Percentiles rank a stretch among this genome's conserved stretches.
phyloP scores from a whole-genome alignment of 2,113 vertebrate species.

The Ophiodon elongatus region DNA sequence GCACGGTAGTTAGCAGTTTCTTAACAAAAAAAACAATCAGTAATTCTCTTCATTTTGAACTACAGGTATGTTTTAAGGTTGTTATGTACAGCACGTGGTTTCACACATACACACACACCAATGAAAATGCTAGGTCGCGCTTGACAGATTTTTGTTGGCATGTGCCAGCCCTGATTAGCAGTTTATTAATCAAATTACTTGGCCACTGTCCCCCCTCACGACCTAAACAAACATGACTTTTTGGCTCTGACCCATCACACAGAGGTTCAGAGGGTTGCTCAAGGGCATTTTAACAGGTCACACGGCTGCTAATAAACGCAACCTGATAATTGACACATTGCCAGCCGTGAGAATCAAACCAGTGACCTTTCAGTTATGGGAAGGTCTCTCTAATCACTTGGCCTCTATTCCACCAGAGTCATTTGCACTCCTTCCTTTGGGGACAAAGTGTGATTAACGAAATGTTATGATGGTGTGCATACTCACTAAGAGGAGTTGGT shows the following conservation, averaged over 20 bases:
- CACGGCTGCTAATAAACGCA: slow-evolving; percentile 68
- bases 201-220: neutral
- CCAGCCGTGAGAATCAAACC: slow-evolving; percentile 48
- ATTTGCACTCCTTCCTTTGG: slow-evolving; percentile 27
- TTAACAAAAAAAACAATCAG: too few relatives aligned
- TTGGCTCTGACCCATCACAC: slow-evolving; percentile 46
- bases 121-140: neutral
- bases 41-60: too few relatives aligned
- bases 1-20: too few relatives aligned
- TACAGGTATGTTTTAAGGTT: too few relatives aligned
- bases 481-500: neutral
- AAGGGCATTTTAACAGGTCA: slow-evolving; percentile 65
- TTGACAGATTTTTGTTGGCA: neutral
- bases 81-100: neutral
- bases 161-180: neutral
- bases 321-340: slow-evolving; percentile 64
- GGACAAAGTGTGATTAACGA: slow-evolving; percentile 22
- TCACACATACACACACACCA: neutral
- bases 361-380: slow-evolving; percentile 67
- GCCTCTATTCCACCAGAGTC: slow-evolving; percentile 14
- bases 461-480: neutral
- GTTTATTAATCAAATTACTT: slow-evolving; percentile 27
- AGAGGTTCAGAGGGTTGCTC: slow-evolving; percentile 24
- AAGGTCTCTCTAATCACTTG: slow-evolving; percentile 64
- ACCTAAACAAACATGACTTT: slow-evolving; percentile 38